These are phyloP conservation scores for Stictonetta naevosa DNA, from an alignment of 2,113 vertebrate species.

Conservation along the genomic window DNA sequence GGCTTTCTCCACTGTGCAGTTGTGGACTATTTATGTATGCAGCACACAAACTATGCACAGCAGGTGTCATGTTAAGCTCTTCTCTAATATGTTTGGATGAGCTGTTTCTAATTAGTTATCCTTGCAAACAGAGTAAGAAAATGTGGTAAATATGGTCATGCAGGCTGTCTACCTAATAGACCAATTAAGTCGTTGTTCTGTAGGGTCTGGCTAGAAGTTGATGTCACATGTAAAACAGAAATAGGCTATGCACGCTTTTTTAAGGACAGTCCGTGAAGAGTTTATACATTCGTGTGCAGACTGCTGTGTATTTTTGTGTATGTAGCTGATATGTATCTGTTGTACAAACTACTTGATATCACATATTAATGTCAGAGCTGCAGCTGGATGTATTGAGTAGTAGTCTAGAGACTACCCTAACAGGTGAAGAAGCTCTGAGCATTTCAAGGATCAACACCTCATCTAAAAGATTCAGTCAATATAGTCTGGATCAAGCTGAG, in stretches of 20 bases:
- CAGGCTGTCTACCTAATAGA: not conserved
- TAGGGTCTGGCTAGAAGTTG: not conserved
- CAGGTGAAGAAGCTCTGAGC: not conserved
- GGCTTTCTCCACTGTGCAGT: not conserved
- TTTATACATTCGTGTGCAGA: not conserved
- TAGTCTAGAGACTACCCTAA: not conserved
- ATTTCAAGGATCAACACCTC: not conserved
- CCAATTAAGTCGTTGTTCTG: not conserved
- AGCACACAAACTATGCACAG: conserved; percentile 3
- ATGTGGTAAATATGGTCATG: not conserved
- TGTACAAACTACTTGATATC: not conserved
- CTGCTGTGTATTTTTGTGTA: not conserved
- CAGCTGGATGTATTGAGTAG: not conserved
- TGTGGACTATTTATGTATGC: not conserved
- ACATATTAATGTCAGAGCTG: not conserved
- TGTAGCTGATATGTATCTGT: not conserved
- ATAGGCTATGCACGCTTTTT: not conserved
- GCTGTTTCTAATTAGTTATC: conserved; percentile 44
- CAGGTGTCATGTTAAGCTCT: not conserved
- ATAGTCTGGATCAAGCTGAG: not conserved
- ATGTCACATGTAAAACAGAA: not conserved
- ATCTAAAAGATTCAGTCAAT: not conserved
- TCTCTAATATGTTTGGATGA: conserved; percentile 22
- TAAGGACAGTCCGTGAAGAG: not conserved
- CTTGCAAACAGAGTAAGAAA: conserved; percentile 15